Evolutionary conservation across 2,797 vertebrate genomes (phyloP).

Genomic region (Cyclopterus lumpus): DNA sequence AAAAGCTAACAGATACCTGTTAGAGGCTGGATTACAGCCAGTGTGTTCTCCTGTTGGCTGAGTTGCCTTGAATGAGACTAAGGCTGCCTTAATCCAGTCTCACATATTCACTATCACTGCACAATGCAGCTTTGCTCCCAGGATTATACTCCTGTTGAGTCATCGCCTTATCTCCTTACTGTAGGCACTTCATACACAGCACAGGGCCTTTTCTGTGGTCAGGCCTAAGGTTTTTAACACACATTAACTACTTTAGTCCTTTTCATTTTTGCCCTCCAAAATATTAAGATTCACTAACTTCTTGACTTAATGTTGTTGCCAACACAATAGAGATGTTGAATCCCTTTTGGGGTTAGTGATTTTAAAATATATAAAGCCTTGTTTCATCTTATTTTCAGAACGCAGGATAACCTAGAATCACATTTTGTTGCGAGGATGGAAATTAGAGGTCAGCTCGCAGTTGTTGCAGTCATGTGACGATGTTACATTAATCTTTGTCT

Average conservation of each 20-base stretch:
- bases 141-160: constrained; percentile 71
- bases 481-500: constrained; percentile 31
- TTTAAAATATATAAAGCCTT: not conserved
- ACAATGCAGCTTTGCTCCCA: constrained; percentile 60
- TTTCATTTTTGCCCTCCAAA: not conserved
- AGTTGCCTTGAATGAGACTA: constrained; percentile 49
- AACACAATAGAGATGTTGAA: not conserved
- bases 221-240: constrained; percentile 24
- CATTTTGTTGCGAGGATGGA: constrained; percentile 2
- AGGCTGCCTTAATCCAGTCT: constrained; percentile 68
- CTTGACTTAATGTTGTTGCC: not conserved
- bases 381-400: constrained; percentile 3
- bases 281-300: not conserved
- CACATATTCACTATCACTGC: constrained; percentile 60
- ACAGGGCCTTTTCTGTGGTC: constrained; percentile 30
- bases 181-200: constrained; percentile 44
- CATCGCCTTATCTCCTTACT: constrained; percentile 61
- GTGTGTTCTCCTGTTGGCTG: constrained; percentile 47
- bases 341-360: not conserved
- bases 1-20: constrained; percentile 20
- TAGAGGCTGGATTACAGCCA: constrained; percentile 52
- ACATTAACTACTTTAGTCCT: constrained; percentile 18
- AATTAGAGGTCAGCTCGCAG: constrained; percentile 45
- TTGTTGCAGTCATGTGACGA: constrained; percentile 69
- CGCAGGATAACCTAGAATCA: not conserved